Evolutionary conservation across 2,113 vertebrate genomes (phyloP), one percentile per base, ranked within the genome.

Genomic region (Brachyistius frenatus): DNA sequence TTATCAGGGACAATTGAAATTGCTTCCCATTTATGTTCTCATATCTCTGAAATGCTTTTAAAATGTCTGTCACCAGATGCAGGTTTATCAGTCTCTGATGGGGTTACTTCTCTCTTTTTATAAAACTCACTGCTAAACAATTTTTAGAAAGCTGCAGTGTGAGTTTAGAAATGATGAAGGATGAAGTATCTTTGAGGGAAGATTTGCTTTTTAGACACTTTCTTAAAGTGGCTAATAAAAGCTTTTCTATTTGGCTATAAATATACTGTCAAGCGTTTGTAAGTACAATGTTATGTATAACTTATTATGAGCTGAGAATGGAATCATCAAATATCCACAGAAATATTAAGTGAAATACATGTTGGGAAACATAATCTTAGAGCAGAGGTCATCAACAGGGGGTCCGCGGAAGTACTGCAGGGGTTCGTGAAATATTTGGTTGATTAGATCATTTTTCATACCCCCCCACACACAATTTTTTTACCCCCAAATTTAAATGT

Each of bases 11-110:
- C 11, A 8, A 15, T 14, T 52, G 23, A 23, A 69, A 65, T 64
- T 61, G 31, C 69, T 63, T 69, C 49, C 41, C 9, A 33, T 69
- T 66, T 60, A 64, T 73, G 52, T 66, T 81, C 50, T 73, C 41
- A 37, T 77, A 73, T 74, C 79, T 83, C 46, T 72, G 10, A 77
- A 82, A 68, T 15, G 39, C 50, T 81, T 55, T 9, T 52, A 44
- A 71, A 78, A 76, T 68, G 15, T 56, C 60, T 50, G 53, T 69
- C 74, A 30, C 57, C 66, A 67, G 66, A 53, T 64, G 60, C 41
- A 16, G 30, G 72, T 46, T 81, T 49, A 74, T 81, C 58, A 16
- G 16, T 39, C 8, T 37, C 36, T 53, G 36, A 36, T 31, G 71
- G 50, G 41, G 32, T 47, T 55, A 41, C 63, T 3, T 11, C 63